Evolutionary conservation across 2,113 vertebrate genomes (phyloP), one percentile per base, ranked within the genome.

Genomic region (Reinhardtius hippoglossoides): DNA sequence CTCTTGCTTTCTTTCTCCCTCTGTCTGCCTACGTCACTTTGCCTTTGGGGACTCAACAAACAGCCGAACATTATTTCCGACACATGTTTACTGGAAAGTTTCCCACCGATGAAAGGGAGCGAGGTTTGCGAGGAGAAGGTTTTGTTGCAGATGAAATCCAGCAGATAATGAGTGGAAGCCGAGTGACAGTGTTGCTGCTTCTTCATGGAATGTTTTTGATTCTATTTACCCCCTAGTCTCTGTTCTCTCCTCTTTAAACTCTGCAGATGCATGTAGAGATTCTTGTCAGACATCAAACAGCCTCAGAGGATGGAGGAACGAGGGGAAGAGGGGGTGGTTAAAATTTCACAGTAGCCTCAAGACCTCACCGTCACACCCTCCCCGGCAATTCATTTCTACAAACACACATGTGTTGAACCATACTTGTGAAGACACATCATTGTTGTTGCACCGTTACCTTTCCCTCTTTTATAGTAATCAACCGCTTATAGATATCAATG

Each of bases 31-130:
- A 14, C 69, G 58, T 24, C 3, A 2, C 44, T 57, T 13, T 42
- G 67, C 55, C 73, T 69, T 44, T 3, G 16, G 78, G 66, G 78
- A 77, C 68, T 74, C 70, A 61, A 59, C 62, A 70, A 64, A 82
- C 68, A 72, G 59, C 50, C 57, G 55, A 82, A 87, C 77, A 81
- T 79, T 46, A 74, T 64, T 83, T 42, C 37, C 21, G 18, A 85
- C 54, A 71, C 9, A 0, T 18, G 46, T 80, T 74, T 60, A 77
- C 54, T 24, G 46, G 50, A 40, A 74, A 57, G 68, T 67, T 76
- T 80, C 44, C 46, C n/a, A 13, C 48, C 37, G 73, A 63, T 82
- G 72, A 73, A 64, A 73, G 15, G 12, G 40, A 48, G 26, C 13
- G 13, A 64, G 27, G 26, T 31, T 55, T 59, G 62, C 57, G 61